Evolutionary conservation across 1,140 invertebrate genomes (phyloP), one percentile per base, ranked within the genome.

Genomic region (Daktulosphaira vitifoliae): DNA sequence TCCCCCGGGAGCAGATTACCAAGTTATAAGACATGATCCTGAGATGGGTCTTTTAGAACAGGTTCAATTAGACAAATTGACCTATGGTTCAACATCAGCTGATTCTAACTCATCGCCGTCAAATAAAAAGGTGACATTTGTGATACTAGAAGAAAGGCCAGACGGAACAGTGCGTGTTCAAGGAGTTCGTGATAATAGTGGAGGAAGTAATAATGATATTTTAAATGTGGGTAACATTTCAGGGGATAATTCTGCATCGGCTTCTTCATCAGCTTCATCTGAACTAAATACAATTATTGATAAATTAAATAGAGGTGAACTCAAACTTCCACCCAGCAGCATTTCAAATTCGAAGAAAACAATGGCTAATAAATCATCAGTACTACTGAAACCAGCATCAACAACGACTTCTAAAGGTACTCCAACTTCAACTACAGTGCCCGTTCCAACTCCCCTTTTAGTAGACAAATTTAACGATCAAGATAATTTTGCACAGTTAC

Each of bases 121-220:
- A 4, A 82, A 85, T 65, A 90, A 89, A 73, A 89, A 89, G 72
- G 86, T 89, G 0, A 90, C 88, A 0, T 90, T 90, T 69, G 88
- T 90, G 3, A 84, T 90, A 33, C 75, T 90, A 15, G 88, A 90
- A 74, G 88, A 90, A 71, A 88, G 90, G 73, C 79, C 83, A 1
- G 88, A 90, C 70, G 88, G 88, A 25, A 86, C 83, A 44, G 87
- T 86, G 51, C 89, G 89, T 75, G 87, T 90, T 2, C 86, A 88
- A 73, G 86, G 86, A 2, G 82, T 89, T 0, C 81, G 83, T 44
- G 42, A 62, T 29, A 33, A 33, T 11, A 33, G 29, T 11, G 29
- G 4, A 77, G 84, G 84, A 6, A 85, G 82, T 70, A 80, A 11
- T 79, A 2, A 84, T 86, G 65, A 84, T 86, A 71, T 79, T 81